Conservation (phyloP, 2,797 vertebrate species). For the Rhinophrynus dorsalis region DNA sequence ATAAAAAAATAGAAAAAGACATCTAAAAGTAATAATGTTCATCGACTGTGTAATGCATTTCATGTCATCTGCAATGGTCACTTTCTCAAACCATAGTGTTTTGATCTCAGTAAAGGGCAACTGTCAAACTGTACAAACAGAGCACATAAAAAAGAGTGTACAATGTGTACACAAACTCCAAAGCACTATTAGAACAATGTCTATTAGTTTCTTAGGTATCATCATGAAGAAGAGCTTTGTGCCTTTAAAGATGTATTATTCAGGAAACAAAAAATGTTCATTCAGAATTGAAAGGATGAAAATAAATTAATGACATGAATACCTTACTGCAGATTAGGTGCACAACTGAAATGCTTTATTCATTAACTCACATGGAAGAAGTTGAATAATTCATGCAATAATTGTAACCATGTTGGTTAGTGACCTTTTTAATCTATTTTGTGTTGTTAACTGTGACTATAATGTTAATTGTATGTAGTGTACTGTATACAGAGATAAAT, state of each 20-base stretch:
- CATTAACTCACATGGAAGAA: slow-evolving; percentile 27
- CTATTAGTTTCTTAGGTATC: too few relatives aligned
- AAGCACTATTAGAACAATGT: too few relatives aligned
- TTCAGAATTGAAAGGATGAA: slow-evolving; percentile 5
- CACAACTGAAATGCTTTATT: slow-evolving; percentile 7
- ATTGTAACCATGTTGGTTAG: slow-evolving; percentile 39
- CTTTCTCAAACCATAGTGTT: too few relatives aligned
- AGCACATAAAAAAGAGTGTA: too few relatives aligned
- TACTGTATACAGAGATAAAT: too few relatives aligned
- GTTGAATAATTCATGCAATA: slow-evolving; percentile 40
- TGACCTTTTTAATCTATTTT: slow-evolving; percentile 31
- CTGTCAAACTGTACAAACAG: too few relatives aligned
- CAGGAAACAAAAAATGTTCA: slow-evolving; percentile 4
- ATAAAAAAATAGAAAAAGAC: too few relatives aligned
- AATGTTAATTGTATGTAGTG: slow-evolving; percentile 26
- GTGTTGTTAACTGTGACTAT: slow-evolving; percentile 20
- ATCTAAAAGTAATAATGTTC: too few relatives aligned
- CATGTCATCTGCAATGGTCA: too few relatives aligned
- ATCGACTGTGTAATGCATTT: too few relatives aligned
- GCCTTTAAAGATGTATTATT: slow-evolving; percentile 14
- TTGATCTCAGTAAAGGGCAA: too few relatives aligned
- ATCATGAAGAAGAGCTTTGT: not conserved
- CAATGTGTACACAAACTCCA: too few relatives aligned
- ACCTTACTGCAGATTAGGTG: not conserved
- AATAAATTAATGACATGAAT: slow-evolving; percentile 20